These are phyloP conservation scores for Sarcophaga variegata DNA, from an alignment of 2,888 invertebrate species.

Conservation along the genomic window DNA sequence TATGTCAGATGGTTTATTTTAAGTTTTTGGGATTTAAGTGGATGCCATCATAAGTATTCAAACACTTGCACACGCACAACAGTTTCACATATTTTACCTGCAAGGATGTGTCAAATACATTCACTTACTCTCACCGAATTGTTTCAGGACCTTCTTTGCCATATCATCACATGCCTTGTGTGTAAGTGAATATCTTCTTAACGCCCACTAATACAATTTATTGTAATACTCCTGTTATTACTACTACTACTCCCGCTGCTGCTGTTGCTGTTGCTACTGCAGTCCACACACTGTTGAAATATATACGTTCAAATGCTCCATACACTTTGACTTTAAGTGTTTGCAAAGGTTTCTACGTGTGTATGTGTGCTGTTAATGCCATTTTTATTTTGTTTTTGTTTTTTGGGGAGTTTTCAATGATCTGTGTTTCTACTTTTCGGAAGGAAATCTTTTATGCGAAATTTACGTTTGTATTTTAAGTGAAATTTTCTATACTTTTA, in stretches of 20 bases:
- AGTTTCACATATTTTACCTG: slow-evolving; percentile 51
- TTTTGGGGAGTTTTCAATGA: slow-evolving; percentile 57
- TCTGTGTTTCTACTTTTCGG: slow-evolving; percentile 47
- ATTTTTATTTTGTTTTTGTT: background rate
- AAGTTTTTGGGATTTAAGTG: slow-evolving; percentile 10
- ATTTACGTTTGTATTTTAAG: slow-evolving; percentile 53
- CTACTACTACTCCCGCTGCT: background rate
- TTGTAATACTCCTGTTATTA: background rate
- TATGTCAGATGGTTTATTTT: slow-evolving; percentile 33
- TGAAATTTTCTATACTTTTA: slow-evolving; percentile 34
- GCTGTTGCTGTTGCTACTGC: background rate
- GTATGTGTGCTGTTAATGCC: slow-evolving; percentile 53
- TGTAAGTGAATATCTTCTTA: slow-evolving; percentile 37
- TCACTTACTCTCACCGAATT: slow-evolving; percentile 12
- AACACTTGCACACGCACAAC: background rate
- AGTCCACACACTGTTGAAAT: background rate
- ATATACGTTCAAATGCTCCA: background rate
- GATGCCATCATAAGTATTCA: slow-evolving; percentile 7
- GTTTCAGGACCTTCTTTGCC: background rate
- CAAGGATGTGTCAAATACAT: slow-evolving; percentile 58
- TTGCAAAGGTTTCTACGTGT: background rate
- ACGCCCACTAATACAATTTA: slow-evolving; percentile 47
- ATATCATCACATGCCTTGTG: background rate
- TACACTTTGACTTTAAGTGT: slow-evolving; percentile 24
- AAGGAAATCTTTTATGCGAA: slow-evolving; percentile 50